A percentile compares a stretch with the other conserved stretches of the same genome.
Evolutionary conservation across 2,888 invertebrate species (phyloP).

Genomic region (Meliscaeva auricollis): DNA sequence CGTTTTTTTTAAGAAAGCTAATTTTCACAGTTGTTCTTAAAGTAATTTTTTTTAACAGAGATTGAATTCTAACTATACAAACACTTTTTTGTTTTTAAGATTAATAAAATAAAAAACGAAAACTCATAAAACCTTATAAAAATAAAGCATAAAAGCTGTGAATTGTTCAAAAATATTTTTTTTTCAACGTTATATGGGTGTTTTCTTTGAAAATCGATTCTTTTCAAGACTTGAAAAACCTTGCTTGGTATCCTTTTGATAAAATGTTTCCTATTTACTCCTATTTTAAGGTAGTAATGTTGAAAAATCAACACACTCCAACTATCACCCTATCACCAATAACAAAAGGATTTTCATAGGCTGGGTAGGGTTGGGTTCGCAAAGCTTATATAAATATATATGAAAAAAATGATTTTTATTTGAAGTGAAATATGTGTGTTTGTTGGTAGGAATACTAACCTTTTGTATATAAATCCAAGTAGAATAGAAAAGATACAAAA

Average conservation of each 20-base stretch:
- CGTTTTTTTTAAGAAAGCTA: too few relatives aligned
- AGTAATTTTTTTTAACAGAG: too few relatives aligned
- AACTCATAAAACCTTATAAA: too few relatives aligned
- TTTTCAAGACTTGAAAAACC: not conserved
- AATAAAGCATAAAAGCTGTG: not conserved
- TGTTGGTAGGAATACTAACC: not conserved
- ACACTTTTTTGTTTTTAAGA: too few relatives aligned
- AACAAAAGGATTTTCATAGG: slow-evolving; percentile 38
- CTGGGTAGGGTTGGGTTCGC: slow-evolving; percentile 19
- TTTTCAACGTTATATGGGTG: not conserved
- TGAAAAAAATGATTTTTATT: slow-evolving; percentile 8
- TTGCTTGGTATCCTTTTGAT: not conserved
- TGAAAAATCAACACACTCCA: slow-evolving; percentile 38
- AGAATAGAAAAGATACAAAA: slow-evolving; percentile 26
- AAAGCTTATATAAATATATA: slow-evolving; percentile 35
- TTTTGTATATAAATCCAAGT: slow-evolving; percentile 1
- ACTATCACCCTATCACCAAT: slow-evolving; percentile 30
- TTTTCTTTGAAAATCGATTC: not conserved
- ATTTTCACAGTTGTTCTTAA: too few relatives aligned
- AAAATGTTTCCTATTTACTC: not conserved
- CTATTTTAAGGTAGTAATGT: not conserved
- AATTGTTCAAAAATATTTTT: not conserved
- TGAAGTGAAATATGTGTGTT: not conserved
- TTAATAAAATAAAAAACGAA: too few relatives aligned
- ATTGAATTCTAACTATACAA: too few relatives aligned